Percentiles rank a stretch among this genome's conserved stretches.
phyloP scores from a whole-genome alignment of 2,113 vertebrate genomes.

The Charadrius vociferus region DNA sequence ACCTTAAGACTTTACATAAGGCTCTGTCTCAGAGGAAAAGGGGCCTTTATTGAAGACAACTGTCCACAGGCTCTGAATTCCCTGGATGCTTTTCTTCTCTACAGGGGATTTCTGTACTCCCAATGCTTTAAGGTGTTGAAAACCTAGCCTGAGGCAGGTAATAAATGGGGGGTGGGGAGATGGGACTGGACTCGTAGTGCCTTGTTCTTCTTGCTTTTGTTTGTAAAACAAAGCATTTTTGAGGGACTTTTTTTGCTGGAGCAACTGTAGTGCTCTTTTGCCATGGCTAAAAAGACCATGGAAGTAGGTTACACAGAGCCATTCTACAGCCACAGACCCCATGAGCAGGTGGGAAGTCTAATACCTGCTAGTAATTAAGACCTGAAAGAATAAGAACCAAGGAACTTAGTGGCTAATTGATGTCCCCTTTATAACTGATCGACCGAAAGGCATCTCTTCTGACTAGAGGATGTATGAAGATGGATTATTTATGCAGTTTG shows the following conservation, averaged over 20 bases:
- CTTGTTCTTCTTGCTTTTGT: neutral
- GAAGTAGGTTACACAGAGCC: accelerated
- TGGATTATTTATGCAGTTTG: neutral
- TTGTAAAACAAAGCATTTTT: neutral
- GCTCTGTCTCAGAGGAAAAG: neutral
- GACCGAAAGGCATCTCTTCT: neutral
- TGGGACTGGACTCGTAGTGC: neutral
- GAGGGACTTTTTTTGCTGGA: neutral
- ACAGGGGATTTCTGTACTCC: neutral
- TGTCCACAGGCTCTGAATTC: neutral
- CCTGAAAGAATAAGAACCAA: neutral
- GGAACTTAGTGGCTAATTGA: neutral
- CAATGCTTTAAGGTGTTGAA: neutral
- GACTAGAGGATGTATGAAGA: neutral
- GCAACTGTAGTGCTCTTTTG: neutral
- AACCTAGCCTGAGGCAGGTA: neutral
- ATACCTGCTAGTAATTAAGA: neutral
- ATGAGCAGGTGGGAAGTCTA: neutral
- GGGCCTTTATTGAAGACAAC: neutral
- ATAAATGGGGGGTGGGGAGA: neutral
- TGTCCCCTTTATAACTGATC: neutral
- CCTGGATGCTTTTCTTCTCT: neutral
- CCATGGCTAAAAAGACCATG: neutral
- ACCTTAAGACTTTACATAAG: neutral
- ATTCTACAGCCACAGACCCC: neutral